These are phyloP conservation scores for Cantharis nigra DNA, from an alignment of 2,888 invertebrate species.

Conservation along the genomic window DNA sequence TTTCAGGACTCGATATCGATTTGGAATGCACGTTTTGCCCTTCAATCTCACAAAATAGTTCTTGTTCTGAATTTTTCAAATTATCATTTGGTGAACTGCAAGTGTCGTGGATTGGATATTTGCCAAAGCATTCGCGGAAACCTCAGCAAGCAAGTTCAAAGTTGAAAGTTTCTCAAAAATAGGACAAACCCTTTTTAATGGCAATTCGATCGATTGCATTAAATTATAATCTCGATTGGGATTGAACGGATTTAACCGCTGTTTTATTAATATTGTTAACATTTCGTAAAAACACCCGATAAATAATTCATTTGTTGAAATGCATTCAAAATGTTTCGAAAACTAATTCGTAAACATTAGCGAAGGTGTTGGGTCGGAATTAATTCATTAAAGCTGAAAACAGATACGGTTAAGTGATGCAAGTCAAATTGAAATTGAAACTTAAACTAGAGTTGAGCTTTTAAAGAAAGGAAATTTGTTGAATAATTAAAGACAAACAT, in stretches of 20 bases:
- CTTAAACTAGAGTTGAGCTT: background rate
- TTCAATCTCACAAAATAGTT: background rate
- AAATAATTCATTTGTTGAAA: background rate
- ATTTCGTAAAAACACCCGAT: background rate
- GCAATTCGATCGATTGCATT: background rate
- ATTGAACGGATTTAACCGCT: too few species aligned
- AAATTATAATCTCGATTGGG: too few species aligned
- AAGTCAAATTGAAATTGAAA: background rate
- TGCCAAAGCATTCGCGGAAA: background rate
- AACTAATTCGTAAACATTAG: background rate
- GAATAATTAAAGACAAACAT: background rate
- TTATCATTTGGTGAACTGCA: background rate
- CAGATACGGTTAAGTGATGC: background rate
- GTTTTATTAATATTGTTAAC: background rate
- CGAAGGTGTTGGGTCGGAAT: background rate
- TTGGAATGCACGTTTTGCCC: background rate
- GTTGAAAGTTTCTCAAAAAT: background rate
- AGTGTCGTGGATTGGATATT: background rate
- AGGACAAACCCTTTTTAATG: background rate
- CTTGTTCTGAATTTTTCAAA: background rate
- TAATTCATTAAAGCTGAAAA: slow-evolving; percentile 4
- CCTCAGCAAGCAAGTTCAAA: background rate
- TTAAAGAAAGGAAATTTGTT: background rate
- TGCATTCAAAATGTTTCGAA: background rate
- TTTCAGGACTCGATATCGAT: background rate